These are phyloP conservation scores for Cataglyphis hispanica DNA, from an alignment of 1,140 invertebrate genomes.

Conservation along the genomic window DNA sequence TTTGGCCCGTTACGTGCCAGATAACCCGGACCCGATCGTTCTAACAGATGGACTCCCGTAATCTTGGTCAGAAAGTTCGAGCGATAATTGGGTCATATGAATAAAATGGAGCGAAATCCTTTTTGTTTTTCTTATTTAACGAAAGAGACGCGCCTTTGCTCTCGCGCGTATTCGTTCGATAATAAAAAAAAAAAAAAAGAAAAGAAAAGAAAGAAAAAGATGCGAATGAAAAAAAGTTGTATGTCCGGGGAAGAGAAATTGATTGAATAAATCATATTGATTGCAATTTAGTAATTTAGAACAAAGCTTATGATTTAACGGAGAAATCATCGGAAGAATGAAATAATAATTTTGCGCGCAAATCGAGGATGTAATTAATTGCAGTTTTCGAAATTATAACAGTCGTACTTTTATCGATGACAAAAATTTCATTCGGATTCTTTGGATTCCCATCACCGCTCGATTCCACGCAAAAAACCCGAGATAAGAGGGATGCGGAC, in stretches of 20 bases:
- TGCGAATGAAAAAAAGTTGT: not conserved
- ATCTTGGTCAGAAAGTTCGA: constrained; percentile 56
- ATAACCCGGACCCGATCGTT: constrained; percentile 16
- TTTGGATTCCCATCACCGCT: constrained; percentile 49
- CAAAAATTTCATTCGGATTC: not conserved
- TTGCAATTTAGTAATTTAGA: constrained; percentile 14
- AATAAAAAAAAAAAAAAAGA: not conserved
- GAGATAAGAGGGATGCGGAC: constrained; percentile 23
- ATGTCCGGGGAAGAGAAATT: not conserved
- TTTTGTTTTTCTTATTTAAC: constrained; percentile 45
- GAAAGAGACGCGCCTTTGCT: not conserved
- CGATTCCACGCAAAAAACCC: constrained; percentile 7
- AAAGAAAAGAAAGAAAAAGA: not conserved
- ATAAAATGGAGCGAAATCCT: constrained; percentile 22
- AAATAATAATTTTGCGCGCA: not conserved
- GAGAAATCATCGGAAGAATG: not conserved
- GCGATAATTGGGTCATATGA: constrained; percentile 55
- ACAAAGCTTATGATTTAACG: not conserved
- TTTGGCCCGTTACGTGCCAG: constrained; percentile 29
- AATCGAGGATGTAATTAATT: not conserved
- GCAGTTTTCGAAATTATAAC: not conserved
- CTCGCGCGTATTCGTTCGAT: not conserved
- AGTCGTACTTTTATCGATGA: not conserved
- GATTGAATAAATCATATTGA: not conserved
- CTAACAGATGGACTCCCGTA: constrained; percentile 29